Conservation (phyloP, 2,113 vertebrate genomes). For the Pedionomus torquatus region DNA sequence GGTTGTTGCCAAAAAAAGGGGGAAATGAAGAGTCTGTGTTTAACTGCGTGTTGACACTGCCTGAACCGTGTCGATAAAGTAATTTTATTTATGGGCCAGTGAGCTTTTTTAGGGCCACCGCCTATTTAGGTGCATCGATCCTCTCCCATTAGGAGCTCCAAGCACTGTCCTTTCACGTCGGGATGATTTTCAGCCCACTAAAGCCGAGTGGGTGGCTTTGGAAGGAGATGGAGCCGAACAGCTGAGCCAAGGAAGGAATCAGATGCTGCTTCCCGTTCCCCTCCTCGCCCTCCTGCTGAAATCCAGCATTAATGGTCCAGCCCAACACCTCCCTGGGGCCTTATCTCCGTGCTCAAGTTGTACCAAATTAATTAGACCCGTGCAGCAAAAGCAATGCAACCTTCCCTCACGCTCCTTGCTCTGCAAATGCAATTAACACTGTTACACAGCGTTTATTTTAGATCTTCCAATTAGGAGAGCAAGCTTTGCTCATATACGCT, state of each 20-base stretch:
- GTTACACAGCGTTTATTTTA: background rate
- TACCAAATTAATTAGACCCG: conserved; percentile 57
- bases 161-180: background rate
- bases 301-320: background rate
- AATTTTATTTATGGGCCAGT: background rate
- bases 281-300: background rate
- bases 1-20: background rate
- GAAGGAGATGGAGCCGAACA: background rate
- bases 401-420: background rate
- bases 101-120: background rate
- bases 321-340: background rate
- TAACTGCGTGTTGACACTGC: background rate
- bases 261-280: background rate
- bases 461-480: conserved; percentile 4
- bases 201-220: background rate
- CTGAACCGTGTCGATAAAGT: background rate
- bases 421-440: conserved; percentile 5
- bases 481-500: background rate
- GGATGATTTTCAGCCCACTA: background rate
- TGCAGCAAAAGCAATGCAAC: background rate
- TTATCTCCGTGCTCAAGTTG: conserved; percentile 11
- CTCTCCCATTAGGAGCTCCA: background rate
- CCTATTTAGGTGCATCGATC: background rate
- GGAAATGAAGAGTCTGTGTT: background rate
- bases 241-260: background rate